Evolutionary conservation across 2,888 invertebrate genomes (phyloP).

Genomic region (Lycaena phlaeas): DNA sequence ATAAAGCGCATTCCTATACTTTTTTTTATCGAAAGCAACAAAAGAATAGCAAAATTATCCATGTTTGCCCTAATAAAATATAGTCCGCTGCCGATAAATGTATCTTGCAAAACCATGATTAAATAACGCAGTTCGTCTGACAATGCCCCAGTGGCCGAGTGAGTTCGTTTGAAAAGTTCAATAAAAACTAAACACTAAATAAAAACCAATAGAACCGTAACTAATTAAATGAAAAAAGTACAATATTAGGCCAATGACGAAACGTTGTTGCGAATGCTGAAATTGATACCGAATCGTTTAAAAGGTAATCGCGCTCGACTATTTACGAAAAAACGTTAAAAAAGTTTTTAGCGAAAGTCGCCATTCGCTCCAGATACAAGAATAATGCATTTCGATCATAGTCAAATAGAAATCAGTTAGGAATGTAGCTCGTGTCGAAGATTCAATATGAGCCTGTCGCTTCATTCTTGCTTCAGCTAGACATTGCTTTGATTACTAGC

Average conservation of each 20-base stretch:
- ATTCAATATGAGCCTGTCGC: too few species aligned
- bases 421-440: conserved; percentile 36
- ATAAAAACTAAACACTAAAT: conserved; percentile 7
- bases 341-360: conserved; percentile 42
- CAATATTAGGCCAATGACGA: conserved; percentile 4
- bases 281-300: conserved; percentile 12
- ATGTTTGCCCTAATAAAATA: too few species aligned
- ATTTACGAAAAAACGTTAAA: conserved; percentile 21
- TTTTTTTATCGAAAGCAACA: too few species aligned
- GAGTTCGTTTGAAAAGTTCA: not conserved
- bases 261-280: conserved; percentile 6
- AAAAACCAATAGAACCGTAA: conserved; percentile 9
- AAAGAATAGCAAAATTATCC: too few species aligned
- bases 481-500: too few species aligned
- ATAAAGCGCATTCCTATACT: too few species aligned
- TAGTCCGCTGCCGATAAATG: too few species aligned
- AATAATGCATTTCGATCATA: conserved; percentile 45
- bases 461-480: too few species aligned
- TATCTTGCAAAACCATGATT: too few species aligned
- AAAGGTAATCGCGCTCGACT: not conserved
- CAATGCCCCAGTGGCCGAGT: not conserved
- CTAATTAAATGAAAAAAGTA: conserved; percentile 11
- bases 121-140: not conserved
- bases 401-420: conserved; percentile 52
- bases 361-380: conserved; percentile 43